A percentile compares a stretch with the other conserved stretches of the same genome.
Conservation (phyloP, 2,797 vertebrate species). For the Coregonus sp. region DNA sequence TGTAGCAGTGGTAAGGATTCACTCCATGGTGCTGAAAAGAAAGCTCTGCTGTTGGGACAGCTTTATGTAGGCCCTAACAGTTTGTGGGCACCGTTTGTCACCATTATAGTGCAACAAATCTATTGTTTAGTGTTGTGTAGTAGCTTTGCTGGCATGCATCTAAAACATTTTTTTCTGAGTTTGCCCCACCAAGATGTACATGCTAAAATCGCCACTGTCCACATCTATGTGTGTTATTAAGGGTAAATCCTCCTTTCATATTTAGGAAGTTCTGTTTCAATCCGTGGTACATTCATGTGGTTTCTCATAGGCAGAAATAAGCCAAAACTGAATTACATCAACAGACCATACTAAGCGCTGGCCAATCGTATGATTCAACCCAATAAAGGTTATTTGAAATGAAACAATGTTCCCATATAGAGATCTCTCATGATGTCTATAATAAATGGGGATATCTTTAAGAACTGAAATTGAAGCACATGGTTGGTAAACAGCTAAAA, state of each 20-base stretch:
- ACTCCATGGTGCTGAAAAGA: too few species aligned
- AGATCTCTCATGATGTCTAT: conserved; percentile 22
- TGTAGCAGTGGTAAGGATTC: too few species aligned
- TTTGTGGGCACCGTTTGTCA: too few species aligned
- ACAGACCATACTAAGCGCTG: conserved; percentile 57
- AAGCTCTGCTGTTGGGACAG: too few species aligned
- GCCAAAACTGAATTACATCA: conserved; percentile 42
- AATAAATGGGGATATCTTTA: conserved; percentile 31
- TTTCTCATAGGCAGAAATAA: conserved; percentile 60
- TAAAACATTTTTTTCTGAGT: too few species aligned
- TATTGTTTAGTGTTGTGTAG: too few species aligned
- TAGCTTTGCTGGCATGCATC: too few species aligned
- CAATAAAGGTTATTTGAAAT: conserved; percentile 64
- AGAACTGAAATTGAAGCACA: conserved; percentile 57
- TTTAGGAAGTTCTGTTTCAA: conserved; percentile 48
- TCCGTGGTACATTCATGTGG: conserved; percentile 62
- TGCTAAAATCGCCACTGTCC: conserved; percentile 11
- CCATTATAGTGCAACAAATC: too few species aligned
- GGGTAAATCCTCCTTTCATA: conserved; percentile 34
- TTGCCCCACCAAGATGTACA: too few species aligned
- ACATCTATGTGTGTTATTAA: conserved; percentile 31
- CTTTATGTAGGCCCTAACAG: too few species aligned
- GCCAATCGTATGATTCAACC: conserved; percentile 58
- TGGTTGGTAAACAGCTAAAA: conserved; percentile 65
- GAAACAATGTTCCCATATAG: conserved; percentile 34